These are phyloP conservation scores for Brachirus orientalis DNA, from an alignment of 2,113 vertebrate species.

Conservation along the genomic window DNA sequence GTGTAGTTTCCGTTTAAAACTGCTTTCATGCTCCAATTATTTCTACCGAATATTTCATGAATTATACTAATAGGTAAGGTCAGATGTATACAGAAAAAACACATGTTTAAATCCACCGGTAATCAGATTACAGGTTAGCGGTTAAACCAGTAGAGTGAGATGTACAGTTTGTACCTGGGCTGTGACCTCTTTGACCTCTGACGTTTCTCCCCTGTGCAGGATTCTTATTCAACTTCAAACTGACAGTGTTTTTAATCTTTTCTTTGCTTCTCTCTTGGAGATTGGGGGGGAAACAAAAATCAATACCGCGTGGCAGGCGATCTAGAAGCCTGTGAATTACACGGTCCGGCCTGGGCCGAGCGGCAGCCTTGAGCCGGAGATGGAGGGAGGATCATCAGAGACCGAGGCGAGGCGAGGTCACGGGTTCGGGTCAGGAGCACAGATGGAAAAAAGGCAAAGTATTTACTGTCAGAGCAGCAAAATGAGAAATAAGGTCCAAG, in stretches of 20 bases:
- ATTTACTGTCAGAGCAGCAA: conserved; percentile 78
- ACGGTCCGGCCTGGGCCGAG: conserved; percentile 51
- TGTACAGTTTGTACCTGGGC: conserved; percentile 54
- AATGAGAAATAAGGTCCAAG: conserved; percentile 79
- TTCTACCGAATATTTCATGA: no score
- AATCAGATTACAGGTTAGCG: conserved; percentile 52
- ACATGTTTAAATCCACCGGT: conserved; percentile 19
- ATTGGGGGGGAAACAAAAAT: conserved; percentile 97
- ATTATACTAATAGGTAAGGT: no score
- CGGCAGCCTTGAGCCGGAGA: conserved; percentile 79
- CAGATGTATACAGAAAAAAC: no score
- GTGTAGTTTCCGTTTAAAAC: no score
- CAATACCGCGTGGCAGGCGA: conserved; percentile 97
- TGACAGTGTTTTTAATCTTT: conserved; percentile 99
- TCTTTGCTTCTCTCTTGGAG: conserved; percentile 95
- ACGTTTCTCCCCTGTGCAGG: conserved; percentile 87
- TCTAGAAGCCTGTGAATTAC: conserved; percentile 91
- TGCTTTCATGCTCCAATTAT: no score
- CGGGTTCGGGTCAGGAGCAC: conserved; percentile 73
- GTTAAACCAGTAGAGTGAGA: conserved; percentile 74
- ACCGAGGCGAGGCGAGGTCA: conserved; percentile 73
- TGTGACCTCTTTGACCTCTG: conserved; percentile 68
- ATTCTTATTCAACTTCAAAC: conserved; percentile 99
- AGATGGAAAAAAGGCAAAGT: conserved; percentile 73
- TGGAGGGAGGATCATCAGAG: conserved; percentile 73